These are phyloP conservation scores for Diadophis punctatus DNA, from an alignment of 2,113 vertebrate genomes.

Conservation along the genomic window DNA sequence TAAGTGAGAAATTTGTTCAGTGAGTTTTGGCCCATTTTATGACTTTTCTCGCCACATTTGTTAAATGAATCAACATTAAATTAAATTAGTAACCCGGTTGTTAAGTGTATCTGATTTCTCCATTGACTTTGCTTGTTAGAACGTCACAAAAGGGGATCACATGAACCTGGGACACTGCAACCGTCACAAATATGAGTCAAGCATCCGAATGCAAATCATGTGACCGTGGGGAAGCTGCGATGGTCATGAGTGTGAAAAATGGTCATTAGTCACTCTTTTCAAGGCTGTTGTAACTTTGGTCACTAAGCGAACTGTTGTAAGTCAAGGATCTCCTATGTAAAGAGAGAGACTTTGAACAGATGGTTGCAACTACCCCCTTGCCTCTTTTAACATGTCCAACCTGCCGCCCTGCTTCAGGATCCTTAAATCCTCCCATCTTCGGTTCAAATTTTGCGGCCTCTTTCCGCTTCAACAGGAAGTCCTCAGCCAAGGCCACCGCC, in stretches of 20 bases:
- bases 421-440: neutral
- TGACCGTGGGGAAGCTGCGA: neutral
- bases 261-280: neutral
- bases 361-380: neutral
- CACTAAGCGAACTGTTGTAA: neutral
- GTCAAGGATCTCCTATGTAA: neutral
- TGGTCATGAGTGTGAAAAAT: neutral
- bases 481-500: neutral
- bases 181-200: neutral
- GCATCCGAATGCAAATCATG: neutral
- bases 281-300: neutral
- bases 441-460: neutral
- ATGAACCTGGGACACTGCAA: neutral
- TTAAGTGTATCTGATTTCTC: neutral
- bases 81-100: neutral
- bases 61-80: neutral
- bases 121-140: neutral
- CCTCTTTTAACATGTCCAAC: neutral
- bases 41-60: too few relatives aligned
- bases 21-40: neutral
- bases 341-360: neutral
- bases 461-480: neutral
- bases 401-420: neutral
- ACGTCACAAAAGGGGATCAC: neutral
- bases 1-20: neutral